Base-by-base conservation (phyloP, 2,797 vertebrate species). In the Helicolenus hilgendorfi region DNA sequence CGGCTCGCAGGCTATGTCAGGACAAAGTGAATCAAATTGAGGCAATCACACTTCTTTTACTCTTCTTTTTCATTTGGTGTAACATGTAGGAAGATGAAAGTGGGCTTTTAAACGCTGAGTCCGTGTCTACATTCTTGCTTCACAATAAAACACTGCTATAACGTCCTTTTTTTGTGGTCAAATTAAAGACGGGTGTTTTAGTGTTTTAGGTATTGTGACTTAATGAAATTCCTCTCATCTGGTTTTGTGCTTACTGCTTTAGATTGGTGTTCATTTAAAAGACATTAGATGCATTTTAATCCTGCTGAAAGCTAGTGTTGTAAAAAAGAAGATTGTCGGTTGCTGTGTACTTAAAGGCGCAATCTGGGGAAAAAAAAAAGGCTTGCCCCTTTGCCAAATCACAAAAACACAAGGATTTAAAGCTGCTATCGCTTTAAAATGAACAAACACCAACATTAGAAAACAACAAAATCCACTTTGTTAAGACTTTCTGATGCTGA, bases 1-100 rank as follows among this genome's bases (percentile, higher is more conserved):
- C 72, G 78, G 82, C 91, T 93, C 11, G 41, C 87, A 93, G 92
- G 93, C 94, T 88, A 94, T 90, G 81, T 91, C 76, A 74, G 88
- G 91, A 89, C 90, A 92, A 92, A 95, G 87, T 88, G 91, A 96
- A 96, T 96, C 92, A 94, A 89, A 92, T 69, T 58, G 87, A 88
- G 80, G 81, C 83, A 81, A 86, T 91, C 70, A 20, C 82, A 83
- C 76, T 56, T 89, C 67, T 79, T 38, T 45, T 20, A 55, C 53
- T 55, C 41, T 71, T 81, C 67, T 31, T 83, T 72, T 85, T 85
- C 24, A 62, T 94, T 83, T 20, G 60, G 14, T 58, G 38, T 75
- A 79, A 82, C 35, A 41, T 60, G 70, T 31, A 74, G 36, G 75
- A 45, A 89, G 81, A 95, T 89, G 77, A 91, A 89, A 90, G 87